Evolutionary conservation across 2,888 invertebrate species (phyloP), one percentile per base, ranked within the genome.

Genomic region (Dugesia japonica): DNA sequence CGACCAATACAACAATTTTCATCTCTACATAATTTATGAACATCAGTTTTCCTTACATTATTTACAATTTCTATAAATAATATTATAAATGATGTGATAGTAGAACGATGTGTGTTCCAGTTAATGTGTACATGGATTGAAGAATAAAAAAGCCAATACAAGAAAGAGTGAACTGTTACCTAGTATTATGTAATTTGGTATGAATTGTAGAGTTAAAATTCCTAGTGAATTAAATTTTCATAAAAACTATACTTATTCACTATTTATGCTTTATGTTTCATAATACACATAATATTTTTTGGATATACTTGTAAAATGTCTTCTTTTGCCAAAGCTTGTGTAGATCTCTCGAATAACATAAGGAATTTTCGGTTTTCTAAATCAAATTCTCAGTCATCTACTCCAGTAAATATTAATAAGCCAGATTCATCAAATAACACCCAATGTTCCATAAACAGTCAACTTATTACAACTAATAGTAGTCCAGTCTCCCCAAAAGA

Each of bases 281-380:
- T 23, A 56, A 56, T 13, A 56, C n/a, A n/a, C 7, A 56, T 20
- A 56, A 4, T 56, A 9, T 7, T 31, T 7, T 31, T 31, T 31
- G 31, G 31, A 31, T 31, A 7, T 31, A 31, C 4, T 13, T 31
- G 31, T n/a, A n/a, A 56, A 26, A 77, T 77, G 77, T 31, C 77
- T 1, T 77, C 78, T 26, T 78, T 78, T 23, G 72, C 78, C 38
- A 81, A 82, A 76, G 84, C 83, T 4, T 84, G 83, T 79, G 81
- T 83, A 81, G 84, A 84, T 79, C 80, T 84, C 79, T 83, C 83
- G 28, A 84, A 84, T 79, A 83, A 83, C 71, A 82, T 84, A 76
- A 80, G 82, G 42, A 83, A 83, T 71, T 75, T 75, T 56, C 42
- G 75, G 56, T 75, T 75, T 56, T 75, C 75, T n/a, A 75, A 75